Percentiles rank a stretch among this genome's conserved stretches.
Evolutionary conservation across 2,888 invertebrate genomes (phyloP).

Genomic region (Lampropteryx suffumata): DNA sequence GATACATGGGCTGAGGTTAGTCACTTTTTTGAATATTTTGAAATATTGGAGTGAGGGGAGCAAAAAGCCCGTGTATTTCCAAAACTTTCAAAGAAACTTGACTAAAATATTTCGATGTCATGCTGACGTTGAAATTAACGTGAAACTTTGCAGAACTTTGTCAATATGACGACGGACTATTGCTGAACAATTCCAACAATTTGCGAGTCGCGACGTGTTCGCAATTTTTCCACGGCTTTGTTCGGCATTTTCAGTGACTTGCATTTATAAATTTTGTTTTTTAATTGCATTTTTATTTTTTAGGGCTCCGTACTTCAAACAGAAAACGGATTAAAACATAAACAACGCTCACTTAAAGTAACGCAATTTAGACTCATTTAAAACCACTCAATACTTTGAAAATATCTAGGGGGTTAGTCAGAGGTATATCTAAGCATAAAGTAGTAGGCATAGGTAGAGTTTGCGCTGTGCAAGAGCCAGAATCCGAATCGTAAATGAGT

Average conservation of each 20-base stretch:
- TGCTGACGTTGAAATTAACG: constrained; percentile 63
- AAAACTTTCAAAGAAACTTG: constrained; percentile 19
- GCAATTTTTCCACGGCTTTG: constrained; percentile 5
- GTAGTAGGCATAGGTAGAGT: too few relatives aligned
- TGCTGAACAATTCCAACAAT: constrained; percentile 72
- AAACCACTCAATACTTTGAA: too few relatives aligned
- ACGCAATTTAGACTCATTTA: too few relatives aligned
- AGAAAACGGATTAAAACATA: too few relatives aligned
- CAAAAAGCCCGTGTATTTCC: not conserved
- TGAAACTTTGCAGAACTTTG: constrained; percentile 59
- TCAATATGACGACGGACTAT: constrained; percentile 64
- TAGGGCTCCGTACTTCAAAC: too few relatives aligned
- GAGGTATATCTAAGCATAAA: too few relatives aligned
- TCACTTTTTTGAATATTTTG: not conserved
- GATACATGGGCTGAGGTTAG: too few relatives aligned
- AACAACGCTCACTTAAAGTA: too few relatives aligned
- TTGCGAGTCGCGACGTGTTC: constrained; percentile 41
- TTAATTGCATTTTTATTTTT: not conserved
- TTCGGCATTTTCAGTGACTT: not conserved
- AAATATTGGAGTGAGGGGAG: not conserved
- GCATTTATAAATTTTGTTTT: not conserved
- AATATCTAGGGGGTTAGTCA: too few relatives aligned
- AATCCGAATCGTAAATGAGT: too few relatives aligned
- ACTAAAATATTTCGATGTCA: constrained; percentile 53
- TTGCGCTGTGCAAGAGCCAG: too few relatives aligned